Percentiles rank a stretch among this genome's conserved stretches.
These are phyloP conservation scores for Heliconius ethilla DNA, from an alignment of 2,888 invertebrate genomes.

Conservation along the genomic window DNA sequence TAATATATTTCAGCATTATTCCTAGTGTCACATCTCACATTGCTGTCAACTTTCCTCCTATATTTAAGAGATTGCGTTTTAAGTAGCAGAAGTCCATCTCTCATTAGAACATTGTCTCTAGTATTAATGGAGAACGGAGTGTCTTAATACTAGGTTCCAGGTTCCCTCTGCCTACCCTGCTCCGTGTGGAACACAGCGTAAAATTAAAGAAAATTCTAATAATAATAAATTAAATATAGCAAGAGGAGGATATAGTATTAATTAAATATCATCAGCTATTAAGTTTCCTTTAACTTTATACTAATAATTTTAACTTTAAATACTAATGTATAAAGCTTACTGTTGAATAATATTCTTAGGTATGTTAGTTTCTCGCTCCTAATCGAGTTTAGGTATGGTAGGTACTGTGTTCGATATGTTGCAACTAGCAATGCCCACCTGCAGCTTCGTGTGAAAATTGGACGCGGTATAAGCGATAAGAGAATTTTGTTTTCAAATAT, in stretches of 20 bases:
- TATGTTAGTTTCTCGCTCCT: constrained; percentile 22
- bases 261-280: background rate
- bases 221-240: background rate
- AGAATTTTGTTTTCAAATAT: background rate
- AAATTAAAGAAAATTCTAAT: background rate
- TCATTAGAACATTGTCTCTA: too few species aligned
- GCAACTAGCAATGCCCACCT: constrained; percentile 32
- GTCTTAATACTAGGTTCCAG: background rate
- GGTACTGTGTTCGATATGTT: constrained; percentile 28
- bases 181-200: too few species aligned
- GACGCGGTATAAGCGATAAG: constrained; percentile 9
- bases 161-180: too few species aligned
- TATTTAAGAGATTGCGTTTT: too few species aligned
- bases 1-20: too few species aligned
- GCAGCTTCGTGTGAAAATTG: constrained; percentile 32
- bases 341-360: background rate
- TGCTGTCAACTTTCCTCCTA: too few species aligned
- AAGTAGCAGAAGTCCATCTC: too few species aligned
- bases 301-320: background rate
- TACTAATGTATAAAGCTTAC: background rate
- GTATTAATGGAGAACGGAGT: background rate
- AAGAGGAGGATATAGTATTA: background rate
- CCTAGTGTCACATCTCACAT: too few species aligned
- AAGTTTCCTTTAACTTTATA: background rate
- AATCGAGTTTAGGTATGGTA: background rate